Evolutionary conservation across 2,113 vertebrate genomes (phyloP).

Genomic region (Triplophysa rosa): DNA sequence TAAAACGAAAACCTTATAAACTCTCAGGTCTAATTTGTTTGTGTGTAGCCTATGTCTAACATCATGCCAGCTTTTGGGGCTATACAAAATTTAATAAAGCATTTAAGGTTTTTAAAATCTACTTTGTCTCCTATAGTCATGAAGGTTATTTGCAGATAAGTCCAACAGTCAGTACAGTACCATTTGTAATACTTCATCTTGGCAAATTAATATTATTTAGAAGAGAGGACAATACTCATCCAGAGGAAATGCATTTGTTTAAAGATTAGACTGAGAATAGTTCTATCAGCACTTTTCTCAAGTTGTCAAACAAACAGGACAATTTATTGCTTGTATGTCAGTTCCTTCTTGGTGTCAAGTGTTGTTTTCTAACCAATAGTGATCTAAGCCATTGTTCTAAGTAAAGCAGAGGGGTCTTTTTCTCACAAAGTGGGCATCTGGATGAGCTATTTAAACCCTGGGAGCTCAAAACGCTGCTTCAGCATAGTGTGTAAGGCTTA

Average conservation of each 20-base stretch:
- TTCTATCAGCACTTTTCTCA: slow-evolving; percentile 72
- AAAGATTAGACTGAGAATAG: slow-evolving; percentile 77
- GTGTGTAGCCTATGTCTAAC: too few species aligned
- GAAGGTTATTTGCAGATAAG: too few species aligned
- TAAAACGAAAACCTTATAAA: too few species aligned
- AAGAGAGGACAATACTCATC: slow-evolving; percentile 51
- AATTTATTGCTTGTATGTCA: slow-evolving; percentile 73
- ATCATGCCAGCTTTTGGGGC: too few species aligned
- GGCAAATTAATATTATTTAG: background rate
- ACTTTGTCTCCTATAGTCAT: too few species aligned
- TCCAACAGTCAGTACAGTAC: background rate
- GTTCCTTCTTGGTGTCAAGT: slow-evolving; percentile 60
- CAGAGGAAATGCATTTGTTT: slow-evolving; percentile 77
- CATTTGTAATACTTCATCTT: background rate
- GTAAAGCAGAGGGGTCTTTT: slow-evolving; percentile 40
- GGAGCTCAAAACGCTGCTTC: slow-evolving; percentile 31
- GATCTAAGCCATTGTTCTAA: slow-evolving; percentile 63
- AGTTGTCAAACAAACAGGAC: slow-evolving; percentile 72
- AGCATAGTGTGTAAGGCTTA: slow-evolving; percentile 16
- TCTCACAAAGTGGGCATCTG: slow-evolving; percentile 33
- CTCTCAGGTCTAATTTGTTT: too few species aligned
- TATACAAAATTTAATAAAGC: too few species aligned
- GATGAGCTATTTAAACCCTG: slow-evolving; percentile 52
- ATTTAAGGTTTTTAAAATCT: too few species aligned
- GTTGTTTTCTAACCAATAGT: slow-evolving; percentile 61